Base-by-base conservation (phyloP, 1,140 invertebrate species). In the Episyrphus balteatus region DNA sequence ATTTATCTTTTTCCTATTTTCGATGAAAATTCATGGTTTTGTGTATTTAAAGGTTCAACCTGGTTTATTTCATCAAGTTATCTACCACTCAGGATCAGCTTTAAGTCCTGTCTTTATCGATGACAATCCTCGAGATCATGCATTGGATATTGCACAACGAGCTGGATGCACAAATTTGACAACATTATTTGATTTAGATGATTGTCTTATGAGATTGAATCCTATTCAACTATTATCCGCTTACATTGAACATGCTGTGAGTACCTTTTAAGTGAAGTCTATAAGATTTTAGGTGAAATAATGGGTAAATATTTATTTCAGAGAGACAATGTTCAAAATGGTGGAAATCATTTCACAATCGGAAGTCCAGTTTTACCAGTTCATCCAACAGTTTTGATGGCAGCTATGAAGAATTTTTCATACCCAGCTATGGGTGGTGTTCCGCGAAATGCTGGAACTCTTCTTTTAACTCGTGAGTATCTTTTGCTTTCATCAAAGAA, bases 331-430 rank as follows among this genome's bases (percentile, higher is more conserved):
- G 11, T 9, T 19, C 19, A 34, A 33, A 63, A 61, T 2, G 63
- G 63, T n/a, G 63, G 63, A 18, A 62, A 66, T 32, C 63, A 66
- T 52, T 66, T 66, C 36, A 66, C 63, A 1, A 66, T 66, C 12
- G 63, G 63, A 8, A 66, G 63, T 32, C 58, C 58, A 1, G 61
- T 66, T 6, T 19, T 66, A 18, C 63, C 63, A 1, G 57, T 62
- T 31, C 63, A 66, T 54, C 63, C 63, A 0, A 64, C 66, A 39
- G 57, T 62, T 48, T 55, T 66, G 1, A 61, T 66, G 58, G 37
- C 62, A 33, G 59, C 64, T n/a, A 51, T 58, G 0, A 31, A 43
- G 6, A 66, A 66, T 39, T 59, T 58, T 42, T 62, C 61, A 0
- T 66, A 66, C 48, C 59, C 63, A 0, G 61, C 63, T 3, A 58